Evolutionary conservation across 2,113 vertebrate species (phyloP).

Genomic region (Saguinus midas): DNA sequence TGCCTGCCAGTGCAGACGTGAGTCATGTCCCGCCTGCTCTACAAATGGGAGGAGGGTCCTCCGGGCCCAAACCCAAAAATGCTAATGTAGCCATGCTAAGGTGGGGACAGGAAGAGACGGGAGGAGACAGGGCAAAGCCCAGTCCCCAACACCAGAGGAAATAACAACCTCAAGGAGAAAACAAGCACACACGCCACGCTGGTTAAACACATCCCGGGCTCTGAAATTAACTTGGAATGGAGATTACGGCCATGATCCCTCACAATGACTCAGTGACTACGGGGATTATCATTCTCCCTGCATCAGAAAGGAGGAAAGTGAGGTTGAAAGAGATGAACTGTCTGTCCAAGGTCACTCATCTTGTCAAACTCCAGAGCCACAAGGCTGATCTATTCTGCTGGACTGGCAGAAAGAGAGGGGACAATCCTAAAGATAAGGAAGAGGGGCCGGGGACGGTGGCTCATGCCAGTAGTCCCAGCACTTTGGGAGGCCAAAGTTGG

Average conservation of each 20-base stretch:
- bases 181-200: not conserved
- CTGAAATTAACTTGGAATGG: not conserved
- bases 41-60: not conserved
- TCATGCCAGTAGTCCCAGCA: no score
- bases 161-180: not conserved
- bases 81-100: fast-evolving
- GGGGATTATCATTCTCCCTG: not conserved
- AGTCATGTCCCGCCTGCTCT: not conserved
- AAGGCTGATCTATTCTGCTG: not conserved
- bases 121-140: not conserved
- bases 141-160: not conserved
- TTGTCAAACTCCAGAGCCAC: not conserved
- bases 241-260: fast-evolving
- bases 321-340: not conserved
- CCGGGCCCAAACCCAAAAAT: not conserved
- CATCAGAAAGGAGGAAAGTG: not conserved
- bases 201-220: fast-evolving
- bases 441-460: no score
- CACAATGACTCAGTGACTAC: no score
- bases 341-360: not conserved
- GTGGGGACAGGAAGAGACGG: not conserved
- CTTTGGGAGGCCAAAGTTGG: no score
- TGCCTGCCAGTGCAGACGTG: not conserved
- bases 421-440: not conserved
- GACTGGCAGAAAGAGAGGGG: not conserved